Base-by-base conservation (phyloP, 2,113 vertebrate species). In the Tragulus kanchil region DNA sequence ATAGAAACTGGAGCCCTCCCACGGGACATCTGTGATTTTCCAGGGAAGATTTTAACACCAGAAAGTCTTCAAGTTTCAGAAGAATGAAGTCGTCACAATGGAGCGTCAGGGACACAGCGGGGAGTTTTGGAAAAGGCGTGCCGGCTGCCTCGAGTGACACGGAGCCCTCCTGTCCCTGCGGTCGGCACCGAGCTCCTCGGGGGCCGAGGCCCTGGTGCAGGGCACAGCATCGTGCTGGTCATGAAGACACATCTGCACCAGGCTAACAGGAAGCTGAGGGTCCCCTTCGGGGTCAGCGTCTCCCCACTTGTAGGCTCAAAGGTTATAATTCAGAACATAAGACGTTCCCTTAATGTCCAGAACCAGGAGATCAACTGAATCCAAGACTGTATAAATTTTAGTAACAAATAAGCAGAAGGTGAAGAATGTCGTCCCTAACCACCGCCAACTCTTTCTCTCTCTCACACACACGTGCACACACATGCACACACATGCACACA, bases 221-320 rank as follows among this genome's bases (percentile, higher is more conserved):
- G 19, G 62, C 45, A 87, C 19, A 25, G 36, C 45, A 14, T 42
- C 31, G 21, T 1, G 56, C 23, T 25, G 0, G 21, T 71, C 14
- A 0, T 0, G 36, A 36, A 36, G 7, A 6, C 0, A 4, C 0
- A 2, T 11, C 12, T 3, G 17, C 3, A 2, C 3, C 1, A 12
- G n/a, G 65, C 6, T 16, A 3, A 21, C 3, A 12, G 61, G 15
- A 52, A 45, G n/a, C 8, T 11, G 6, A 0, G 11, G 3, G 3
- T 23, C 25, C 67, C 26, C 23, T 64, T 58, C 6, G 0, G 9
- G 65, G n/a, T 4, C 15, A 15, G 1, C 1, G 19, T 28, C 19
- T 84, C 61, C 59, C 19, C 0, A 9, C 0, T 0, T 3, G 25
- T 16, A 11, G 69, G 28, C 17, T 65, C n/a, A 28, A 28, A 48